phyloP scores from a whole-genome alignment of 2,888 invertebrate species.

The Eucera pruinosa region DNA sequence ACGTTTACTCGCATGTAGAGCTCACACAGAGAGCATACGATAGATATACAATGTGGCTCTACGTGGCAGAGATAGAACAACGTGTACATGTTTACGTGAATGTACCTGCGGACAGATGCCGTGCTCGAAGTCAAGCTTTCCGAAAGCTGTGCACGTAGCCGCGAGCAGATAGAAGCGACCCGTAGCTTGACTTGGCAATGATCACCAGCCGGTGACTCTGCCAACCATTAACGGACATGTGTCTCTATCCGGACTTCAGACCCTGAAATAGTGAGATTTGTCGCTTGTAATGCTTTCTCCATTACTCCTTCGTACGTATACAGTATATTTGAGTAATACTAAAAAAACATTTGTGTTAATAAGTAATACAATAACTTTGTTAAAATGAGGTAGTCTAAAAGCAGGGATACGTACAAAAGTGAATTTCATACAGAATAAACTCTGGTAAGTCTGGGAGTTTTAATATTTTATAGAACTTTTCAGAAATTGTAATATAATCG shows the following conservation, averaged over 20 bases:
- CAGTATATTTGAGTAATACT: background rate
- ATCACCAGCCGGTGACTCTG: slow-evolving; percentile 82
- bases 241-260: slow-evolving; percentile 80
- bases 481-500: too few relatives aligned
- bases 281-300: slow-evolving; percentile 51
- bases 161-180: slow-evolving; percentile 76
- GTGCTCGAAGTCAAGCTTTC: slow-evolving; percentile 73
- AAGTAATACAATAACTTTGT: background rate
- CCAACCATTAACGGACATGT: slow-evolving; percentile 83
- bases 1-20: slow-evolving; percentile 71
- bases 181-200: slow-evolving; percentile 81
- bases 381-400: too few relatives aligned
- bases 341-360: background rate
- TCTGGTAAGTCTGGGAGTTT: too few relatives aligned
- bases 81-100: slow-evolving; percentile 56
- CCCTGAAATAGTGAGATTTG: slow-evolving; percentile 63
- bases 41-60: slow-evolving; percentile 47
- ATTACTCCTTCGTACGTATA: background rate
- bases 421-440: too few relatives aligned
- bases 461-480: too few relatives aligned
- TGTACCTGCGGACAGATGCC: slow-evolving; percentile 70
- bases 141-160: slow-evolving; percentile 81
- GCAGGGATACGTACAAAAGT: too few relatives aligned
- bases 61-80: slow-evolving; percentile 47
- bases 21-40: slow-evolving; percentile 63